Conservation (phyloP, 2,113 vertebrate species). For the Montifringilla adamsi region DNA sequence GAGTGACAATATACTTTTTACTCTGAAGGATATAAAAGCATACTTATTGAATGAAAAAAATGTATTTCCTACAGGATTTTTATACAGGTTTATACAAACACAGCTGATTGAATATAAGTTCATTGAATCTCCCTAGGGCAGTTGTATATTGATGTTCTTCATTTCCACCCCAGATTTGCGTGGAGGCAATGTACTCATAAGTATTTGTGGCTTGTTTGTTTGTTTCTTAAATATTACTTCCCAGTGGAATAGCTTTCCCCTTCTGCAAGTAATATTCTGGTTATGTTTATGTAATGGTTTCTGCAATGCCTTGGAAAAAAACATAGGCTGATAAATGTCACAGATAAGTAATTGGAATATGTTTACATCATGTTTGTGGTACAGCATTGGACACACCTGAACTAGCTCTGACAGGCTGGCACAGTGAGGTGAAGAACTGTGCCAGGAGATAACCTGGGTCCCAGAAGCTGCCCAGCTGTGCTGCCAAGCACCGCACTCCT, state of each 20-base stretch:
- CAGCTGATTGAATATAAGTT: background rate
- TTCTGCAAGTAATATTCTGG: background rate
- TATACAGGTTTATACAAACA: background rate
- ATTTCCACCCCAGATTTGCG: background rate
- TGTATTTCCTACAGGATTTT: background rate
- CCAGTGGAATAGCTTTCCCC: background rate
- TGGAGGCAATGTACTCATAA: background rate
- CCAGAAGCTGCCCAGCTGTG: background rate
- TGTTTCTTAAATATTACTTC: background rate
- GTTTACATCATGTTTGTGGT: background rate
- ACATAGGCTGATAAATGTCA: background rate
- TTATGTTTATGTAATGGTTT: background rate
- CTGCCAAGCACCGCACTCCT: background rate
- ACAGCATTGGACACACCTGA: background rate
- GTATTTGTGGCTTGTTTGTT: background rate
- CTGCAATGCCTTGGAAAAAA: background rate
- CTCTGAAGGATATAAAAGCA: background rate
- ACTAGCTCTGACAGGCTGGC: background rate
- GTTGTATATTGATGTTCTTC: background rate
- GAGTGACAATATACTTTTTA: background rate
- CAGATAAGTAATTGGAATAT: background rate
- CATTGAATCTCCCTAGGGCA: background rate
- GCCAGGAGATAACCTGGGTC: background rate
- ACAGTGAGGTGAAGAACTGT: background rate
- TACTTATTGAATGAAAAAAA: background rate